phyloP scores from a whole-genome alignment of 1,140 invertebrate species.

The Chrysoperla carnea region DNA sequence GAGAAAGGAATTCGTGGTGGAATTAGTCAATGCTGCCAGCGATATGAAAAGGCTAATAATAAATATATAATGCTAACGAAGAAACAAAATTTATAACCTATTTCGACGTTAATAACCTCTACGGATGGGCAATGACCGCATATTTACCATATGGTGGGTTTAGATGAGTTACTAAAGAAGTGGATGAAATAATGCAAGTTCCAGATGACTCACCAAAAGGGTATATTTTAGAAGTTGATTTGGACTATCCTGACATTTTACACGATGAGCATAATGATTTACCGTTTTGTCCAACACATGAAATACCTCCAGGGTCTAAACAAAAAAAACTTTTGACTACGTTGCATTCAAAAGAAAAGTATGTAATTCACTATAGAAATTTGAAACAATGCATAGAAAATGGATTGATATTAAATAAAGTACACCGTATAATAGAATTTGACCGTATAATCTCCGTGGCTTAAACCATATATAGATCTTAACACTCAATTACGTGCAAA shows the following conservation, averaged over 20 bases:
- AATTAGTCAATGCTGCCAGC: too few species aligned
- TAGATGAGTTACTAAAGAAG: too few species aligned
- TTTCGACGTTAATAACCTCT: constrained; percentile 15
- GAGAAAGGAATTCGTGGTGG: too few species aligned
- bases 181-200: too few species aligned
- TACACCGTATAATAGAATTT: constrained; percentile 30
- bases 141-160: constrained; percentile 17
- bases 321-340: constrained; percentile 15
- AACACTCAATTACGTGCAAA: constrained; percentile 15
- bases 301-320: constrained; percentile 7
- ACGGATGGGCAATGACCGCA: constrained; percentile 25
- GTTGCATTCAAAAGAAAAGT: constrained; percentile 19
- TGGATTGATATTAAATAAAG: constrained; percentile 26
- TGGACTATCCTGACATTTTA: constrained; percentile 14
- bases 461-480: constrained; percentile 24
- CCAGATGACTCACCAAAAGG: constrained; percentile 18
- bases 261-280: constrained; percentile 28
- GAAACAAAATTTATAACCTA: constrained; percentile 10
- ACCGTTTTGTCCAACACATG: constrained; percentile 24
- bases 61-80: constrained; percentile 8
- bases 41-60: too few species aligned
- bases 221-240: constrained; percentile 27
- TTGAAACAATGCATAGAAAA: constrained; percentile 26
- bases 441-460: constrained; percentile 27
- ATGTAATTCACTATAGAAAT: constrained; percentile 29